These are phyloP conservation scores for Sciurus niger DNA, from an alignment of 2,113 vertebrate genomes.

Conservation along the genomic window DNA sequence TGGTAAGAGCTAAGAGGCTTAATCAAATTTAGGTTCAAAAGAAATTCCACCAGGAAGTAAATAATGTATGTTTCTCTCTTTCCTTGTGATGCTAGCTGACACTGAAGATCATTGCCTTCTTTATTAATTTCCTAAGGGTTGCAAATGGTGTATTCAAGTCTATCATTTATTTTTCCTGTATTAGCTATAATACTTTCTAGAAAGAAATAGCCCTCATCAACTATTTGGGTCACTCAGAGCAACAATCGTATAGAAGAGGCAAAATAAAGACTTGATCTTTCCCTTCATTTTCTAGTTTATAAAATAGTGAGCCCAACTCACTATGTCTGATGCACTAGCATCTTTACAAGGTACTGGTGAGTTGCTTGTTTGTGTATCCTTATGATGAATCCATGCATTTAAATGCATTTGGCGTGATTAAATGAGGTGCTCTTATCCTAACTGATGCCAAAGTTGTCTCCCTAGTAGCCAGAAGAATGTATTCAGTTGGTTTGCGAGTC, in stretches of 20 bases:
- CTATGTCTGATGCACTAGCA: neutral
- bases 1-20: conserved; percentile 2
- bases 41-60: conserved; percentile 47
- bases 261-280: neutral
- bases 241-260: neutral
- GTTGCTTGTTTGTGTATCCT: neutral
- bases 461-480: neutral
- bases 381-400: neutral
- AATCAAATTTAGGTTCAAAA: conserved; percentile 63
- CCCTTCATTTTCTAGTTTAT: conserved; percentile 32
- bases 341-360: neutral
- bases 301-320: neutral
- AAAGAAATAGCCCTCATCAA: neutral
- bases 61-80: conserved; percentile 56
- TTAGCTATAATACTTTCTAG: neutral
- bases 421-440: neutral
- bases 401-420: neutral
- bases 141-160: neutral
- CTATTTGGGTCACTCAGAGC: neutral
- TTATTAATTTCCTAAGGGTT: conserved; percentile 57
- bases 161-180: conserved; percentile 43
- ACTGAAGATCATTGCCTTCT: conserved; percentile 27
- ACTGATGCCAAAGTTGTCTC: neutral
- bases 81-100: conserved; percentile 37
- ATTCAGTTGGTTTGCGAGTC: neutral